Evolutionary conservation across 53 echinoderm and acorn worm genomes (phyloP), one percentile per base, ranked within the genome.

Genomic region (Paracentrotus lividus): DNA sequence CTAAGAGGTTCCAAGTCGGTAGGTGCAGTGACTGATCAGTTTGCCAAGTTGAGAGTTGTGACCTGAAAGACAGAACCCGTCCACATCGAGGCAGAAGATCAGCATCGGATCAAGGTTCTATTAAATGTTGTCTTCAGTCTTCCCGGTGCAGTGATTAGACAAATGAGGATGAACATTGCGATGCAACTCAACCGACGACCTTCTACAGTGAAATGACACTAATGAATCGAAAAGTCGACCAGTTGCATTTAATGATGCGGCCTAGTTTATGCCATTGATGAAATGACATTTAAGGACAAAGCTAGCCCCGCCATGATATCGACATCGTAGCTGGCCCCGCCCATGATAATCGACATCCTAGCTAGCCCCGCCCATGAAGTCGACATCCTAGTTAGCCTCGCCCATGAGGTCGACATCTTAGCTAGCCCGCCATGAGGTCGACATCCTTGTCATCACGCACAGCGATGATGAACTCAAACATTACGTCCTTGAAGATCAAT

Each of bases 151-250:
- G 77, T 77, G 69, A 33, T 34, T 7, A n/a, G 36, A 69, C 38
- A 69, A n/a, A 36, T 12, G 77, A 77, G 2, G 42, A 42, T 10
- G 20, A 21, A 42, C 77, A 18, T 42, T 20, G 42, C 1, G 85
- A 52, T 23, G 43, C 42, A 77, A 40, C 42, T 77, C 77, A 4
- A 21, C 20, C 21, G 43, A 16, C 77, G 42, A 5, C 42, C 40
- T 18, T 76, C 77, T 42, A 51, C 53, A 85, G 85, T 85, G 85
- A 85, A 32, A 51, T 52, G 85, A 85, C 54, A 54, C 85, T 77
- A 40, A 21, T 26, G 77, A 77, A 2, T 20, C 68, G 31, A 33
- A 14, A 10, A 31, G 2, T 33, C 32, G 68, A 10, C 34, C 77
- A 43, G 10, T 1, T 66, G 13, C 66, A 15, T 12, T 9, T 77